Percentiles rank a stretch among this genome's conserved stretches.
These are phyloP conservation scores for Steinernema hermaphroditum DNA, from an alignment of 2,888 invertebrate species.

Conservation along the genomic window DNA sequence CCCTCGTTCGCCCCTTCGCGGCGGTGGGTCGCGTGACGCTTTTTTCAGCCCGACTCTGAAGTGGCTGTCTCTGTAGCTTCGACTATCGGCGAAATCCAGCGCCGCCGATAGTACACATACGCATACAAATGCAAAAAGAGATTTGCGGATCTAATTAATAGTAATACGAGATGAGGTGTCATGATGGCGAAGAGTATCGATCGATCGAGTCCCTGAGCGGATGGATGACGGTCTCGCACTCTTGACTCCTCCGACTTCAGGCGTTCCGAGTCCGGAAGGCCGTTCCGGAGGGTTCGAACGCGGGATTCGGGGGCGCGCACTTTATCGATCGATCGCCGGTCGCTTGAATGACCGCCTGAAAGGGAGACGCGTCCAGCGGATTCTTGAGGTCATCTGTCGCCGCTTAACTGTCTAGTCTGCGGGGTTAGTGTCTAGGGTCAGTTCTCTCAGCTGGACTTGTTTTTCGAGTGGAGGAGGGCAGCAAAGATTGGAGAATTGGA, in stretches of 20 bases:
- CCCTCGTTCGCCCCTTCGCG: background rate
- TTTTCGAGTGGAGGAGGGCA: too few species aligned
- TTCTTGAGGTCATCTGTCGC: background rate
- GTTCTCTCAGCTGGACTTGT: too few species aligned
- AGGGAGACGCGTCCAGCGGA: background rate
- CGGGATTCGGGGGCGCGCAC: background rate
- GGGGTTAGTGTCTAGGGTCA: too few species aligned
- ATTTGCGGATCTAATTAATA: background rate
- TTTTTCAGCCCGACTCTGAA: background rate
- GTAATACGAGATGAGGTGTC: background rate
- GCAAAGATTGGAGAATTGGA: too few species aligned
- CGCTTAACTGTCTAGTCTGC: too few species aligned
- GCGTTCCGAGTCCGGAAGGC: background rate
- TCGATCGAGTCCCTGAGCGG: conserved; percentile 24
- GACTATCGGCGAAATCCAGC: background rate
- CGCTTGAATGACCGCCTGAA: background rate
- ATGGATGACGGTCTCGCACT: background rate
- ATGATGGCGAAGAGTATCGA: conserved; percentile 9
- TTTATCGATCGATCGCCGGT: background rate
- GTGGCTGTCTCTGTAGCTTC: background rate
- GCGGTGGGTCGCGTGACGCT: conserved; percentile 24
- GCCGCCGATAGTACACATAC: background rate
- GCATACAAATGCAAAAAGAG: background rate
- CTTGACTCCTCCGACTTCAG: background rate
- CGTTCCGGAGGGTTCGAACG: background rate